Evolutionary conservation across 2,113 vertebrate species (phyloP).

Genomic region (Vidua chalybeata): DNA sequence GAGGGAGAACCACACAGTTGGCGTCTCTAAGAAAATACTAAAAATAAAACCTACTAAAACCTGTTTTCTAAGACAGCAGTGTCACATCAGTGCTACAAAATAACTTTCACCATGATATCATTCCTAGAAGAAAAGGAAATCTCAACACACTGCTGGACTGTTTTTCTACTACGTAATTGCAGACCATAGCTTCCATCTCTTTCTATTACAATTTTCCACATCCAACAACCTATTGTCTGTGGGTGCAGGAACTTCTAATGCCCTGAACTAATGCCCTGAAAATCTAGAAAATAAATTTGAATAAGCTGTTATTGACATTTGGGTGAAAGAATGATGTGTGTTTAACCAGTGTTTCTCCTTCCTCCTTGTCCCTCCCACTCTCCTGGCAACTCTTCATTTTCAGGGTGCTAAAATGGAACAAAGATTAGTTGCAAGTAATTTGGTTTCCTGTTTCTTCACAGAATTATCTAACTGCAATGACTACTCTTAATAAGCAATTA

Average conservation of each 20-base stretch:
- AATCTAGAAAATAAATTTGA: neutral
- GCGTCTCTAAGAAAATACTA: neutral
- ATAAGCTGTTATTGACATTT: neutral
- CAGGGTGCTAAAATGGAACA: neutral
- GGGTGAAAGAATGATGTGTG: neutral
- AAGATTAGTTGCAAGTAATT: neutral
- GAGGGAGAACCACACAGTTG: neutral
- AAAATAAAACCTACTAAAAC: neutral
- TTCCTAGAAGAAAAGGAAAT: neutral
- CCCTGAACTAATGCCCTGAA: neutral
- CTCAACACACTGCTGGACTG: neutral
- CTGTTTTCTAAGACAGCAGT: neutral
- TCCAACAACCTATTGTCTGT: neutral
- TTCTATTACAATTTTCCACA: neutral
- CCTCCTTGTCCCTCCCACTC: neutral
- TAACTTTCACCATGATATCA: neutral
- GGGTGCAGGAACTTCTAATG: neutral
- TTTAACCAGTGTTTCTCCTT: neutral
- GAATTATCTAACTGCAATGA: neutral
- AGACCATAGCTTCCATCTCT: neutral
- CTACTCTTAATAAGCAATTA: conserved; percentile 8
- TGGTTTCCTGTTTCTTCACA: neutral
- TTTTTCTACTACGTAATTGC: neutral
- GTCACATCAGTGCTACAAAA: neutral
- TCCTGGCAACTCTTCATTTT: neutral